Conservation (phyloP, 2,113 vertebrate genomes). For the Gambusia holbrooki region DNA sequence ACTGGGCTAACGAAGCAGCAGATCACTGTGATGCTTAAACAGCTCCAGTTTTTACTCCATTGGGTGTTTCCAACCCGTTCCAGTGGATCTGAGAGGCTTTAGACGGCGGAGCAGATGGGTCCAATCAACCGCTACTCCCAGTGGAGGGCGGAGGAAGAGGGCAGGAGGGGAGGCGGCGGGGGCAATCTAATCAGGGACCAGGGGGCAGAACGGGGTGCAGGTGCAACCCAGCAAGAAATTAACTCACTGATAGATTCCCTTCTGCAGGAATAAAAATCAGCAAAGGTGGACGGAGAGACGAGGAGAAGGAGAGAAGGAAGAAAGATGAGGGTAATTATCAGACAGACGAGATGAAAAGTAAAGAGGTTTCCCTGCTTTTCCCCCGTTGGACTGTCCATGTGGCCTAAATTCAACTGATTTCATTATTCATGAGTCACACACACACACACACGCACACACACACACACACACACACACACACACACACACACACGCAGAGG, state of each 20-base stretch:
- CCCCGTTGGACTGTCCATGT: conserved; percentile 12
- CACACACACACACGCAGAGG: background rate
- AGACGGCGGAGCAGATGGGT: conserved; percentile 42
- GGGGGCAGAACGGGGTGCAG: background rate
- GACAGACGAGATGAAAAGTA: background rate
- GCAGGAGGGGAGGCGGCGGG: conserved; percentile 37
- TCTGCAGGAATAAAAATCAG: conserved; percentile 46
- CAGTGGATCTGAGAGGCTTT: conserved; percentile 53
- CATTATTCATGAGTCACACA: conserved; percentile 58
- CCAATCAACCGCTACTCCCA: conserved; percentile 7
- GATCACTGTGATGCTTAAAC: background rate
- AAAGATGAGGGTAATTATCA: conserved; percentile 8
- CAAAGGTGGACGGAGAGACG: conserved; percentile 65
- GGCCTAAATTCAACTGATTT: conserved; percentile 67
- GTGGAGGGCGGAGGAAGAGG: conserved; percentile 20
- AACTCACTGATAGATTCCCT: conserved; percentile 74
- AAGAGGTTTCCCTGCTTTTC: conserved; percentile 23
- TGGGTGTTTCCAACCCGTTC: conserved; percentile 2
- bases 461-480: no score
- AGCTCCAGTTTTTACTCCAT: background rate
- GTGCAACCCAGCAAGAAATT: conserved; percentile 62
- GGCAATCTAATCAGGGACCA: conserved; percentile 14
- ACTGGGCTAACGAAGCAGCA: background rate
- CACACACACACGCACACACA: background rate
- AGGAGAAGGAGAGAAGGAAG: conserved; percentile 20